Conservation (phyloP, 2,888 invertebrate genomes). For the Parapristionchus giblindavisi region DNA sequence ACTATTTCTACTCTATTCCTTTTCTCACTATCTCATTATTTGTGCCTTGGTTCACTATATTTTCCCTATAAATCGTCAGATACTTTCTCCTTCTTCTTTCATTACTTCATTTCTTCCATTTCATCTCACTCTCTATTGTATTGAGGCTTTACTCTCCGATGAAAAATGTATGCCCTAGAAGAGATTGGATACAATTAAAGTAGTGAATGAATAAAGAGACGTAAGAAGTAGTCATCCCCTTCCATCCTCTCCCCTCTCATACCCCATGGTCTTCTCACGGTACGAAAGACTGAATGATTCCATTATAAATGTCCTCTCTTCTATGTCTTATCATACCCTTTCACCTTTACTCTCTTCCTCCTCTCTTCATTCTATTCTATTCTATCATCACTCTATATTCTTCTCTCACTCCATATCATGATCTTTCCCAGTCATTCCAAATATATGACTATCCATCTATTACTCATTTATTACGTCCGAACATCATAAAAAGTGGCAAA, state of each 20-base stretch:
- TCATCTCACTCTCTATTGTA: slow-evolving; percentile 25
- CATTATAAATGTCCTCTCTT: neutral
- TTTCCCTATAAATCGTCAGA: neutral
- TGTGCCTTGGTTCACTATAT: neutral
- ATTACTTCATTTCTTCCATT: slow-evolving; percentile 1
- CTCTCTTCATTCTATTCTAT: neutral
- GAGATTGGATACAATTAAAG: slow-evolving; percentile 30
- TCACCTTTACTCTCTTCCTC: slow-evolving; percentile 13
- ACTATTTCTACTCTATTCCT: neutral
- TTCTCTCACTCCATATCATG: slow-evolving; percentile 7
- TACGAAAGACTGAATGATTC: slow-evolving; percentile 21
- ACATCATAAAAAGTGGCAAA: slow-evolving; percentile 23
- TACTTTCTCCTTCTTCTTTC: slow-evolving; percentile 5
- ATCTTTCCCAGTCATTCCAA: too few species aligned
- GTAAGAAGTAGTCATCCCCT: neutral
- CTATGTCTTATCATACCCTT: slow-evolving; percentile 21
- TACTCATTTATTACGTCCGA: slow-evolving; percentile 4
- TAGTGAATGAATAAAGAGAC: slow-evolving; percentile 15
- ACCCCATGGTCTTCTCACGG: too few species aligned
- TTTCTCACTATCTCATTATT: neutral
- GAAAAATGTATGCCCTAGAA: slow-evolving; percentile 32
- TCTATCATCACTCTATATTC: slow-evolving; percentile 23
- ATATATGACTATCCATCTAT: too few species aligned
- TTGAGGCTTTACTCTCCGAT: slow-evolving; percentile 9
- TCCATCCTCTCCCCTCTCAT: slow-evolving; percentile 1